Evolutionary conservation across 2,113 vertebrate genomes (phyloP), one percentile per base, ranked within the genome.

Genomic region (Eclectus roratus): DNA sequence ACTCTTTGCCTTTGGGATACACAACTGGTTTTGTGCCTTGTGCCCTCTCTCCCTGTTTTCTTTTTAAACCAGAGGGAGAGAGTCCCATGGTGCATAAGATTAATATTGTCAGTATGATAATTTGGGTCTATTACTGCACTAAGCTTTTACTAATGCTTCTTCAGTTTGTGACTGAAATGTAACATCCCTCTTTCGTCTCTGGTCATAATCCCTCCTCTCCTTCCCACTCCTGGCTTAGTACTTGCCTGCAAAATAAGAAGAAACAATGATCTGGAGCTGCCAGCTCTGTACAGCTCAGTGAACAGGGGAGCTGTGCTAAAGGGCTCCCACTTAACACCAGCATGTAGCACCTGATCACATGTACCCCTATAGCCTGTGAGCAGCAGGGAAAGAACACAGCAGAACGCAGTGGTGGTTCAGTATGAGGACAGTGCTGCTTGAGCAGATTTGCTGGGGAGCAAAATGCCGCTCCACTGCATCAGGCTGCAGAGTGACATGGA

Each of bases 291-390:
- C 25, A 39, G 8, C 24, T 56, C 58, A 37, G 14, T n/a, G 11
- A 9, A 11, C 6, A 35, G 28, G 2, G 3, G 2, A 58, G 8
- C 33, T 44, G 9, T 25, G 29, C 11, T 29, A 44, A 18, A 69
- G 28, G 28, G 8, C 6, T 28, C 27, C 23, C 27, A 31, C 13
- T 43, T 23, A 27, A 27, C 0, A 2, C 25, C 14, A 17, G 4
- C 9, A 8, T 39, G 33, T 6, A 69, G 6, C 23, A 44, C 9
- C 10, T 24, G 60, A 19, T 27, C 0, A 0, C 20, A 41, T 0
- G 0, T 55, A 44, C 13, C 3, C 6, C 11, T n/a, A 1, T 3
- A 63, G 23, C 5, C 25, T 41, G 11, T 7, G 17, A n/a, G 9
- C 25, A 46, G 47, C 44, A 61, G 39, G 7, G 19, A n/a, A 28